A percentile compares a stretch with the other conserved stretches of the same genome.
phyloP scores from a whole-genome alignment of 2,113 vertebrate genomes.

The Trochalopteron elliotii region DNA sequence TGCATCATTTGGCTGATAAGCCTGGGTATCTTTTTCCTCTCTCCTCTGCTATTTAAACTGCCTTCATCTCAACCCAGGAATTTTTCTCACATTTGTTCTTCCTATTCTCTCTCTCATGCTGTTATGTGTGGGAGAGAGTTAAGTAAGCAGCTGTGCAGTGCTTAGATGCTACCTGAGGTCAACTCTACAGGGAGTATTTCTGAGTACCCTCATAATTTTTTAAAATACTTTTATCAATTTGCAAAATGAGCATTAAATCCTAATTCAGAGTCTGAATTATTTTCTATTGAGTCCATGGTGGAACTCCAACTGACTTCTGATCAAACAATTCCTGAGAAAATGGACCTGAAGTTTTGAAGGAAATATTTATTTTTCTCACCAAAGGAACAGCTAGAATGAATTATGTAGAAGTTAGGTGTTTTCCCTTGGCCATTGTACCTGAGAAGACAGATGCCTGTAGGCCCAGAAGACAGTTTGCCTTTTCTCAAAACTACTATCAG shows the following conservation, averaged over 20 bases:
- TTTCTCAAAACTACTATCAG: not conserved
- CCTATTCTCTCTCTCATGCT: not conserved
- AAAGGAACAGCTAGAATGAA: not conserved
- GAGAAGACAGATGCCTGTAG: not conserved
- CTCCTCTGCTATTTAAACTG: not conserved
- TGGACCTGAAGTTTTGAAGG: not conserved
- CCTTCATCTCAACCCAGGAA: not conserved
- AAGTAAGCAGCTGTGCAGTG: not conserved
- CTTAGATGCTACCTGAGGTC: not conserved
- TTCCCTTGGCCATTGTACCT: not conserved
- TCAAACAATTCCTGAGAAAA: not conserved
- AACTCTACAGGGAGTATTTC: not conserved
- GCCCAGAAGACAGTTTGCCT: not conserved
- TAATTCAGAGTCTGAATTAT: not conserved
- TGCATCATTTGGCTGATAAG: not conserved
- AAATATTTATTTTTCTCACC: not conserved
- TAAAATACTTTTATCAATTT: not conserved
- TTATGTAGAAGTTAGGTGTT: not conserved
- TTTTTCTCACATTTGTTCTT: not conserved
- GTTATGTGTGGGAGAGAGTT: not conserved
- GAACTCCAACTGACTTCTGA: not conserved
- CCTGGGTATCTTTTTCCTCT: not conserved
- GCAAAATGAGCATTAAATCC: not conserved
- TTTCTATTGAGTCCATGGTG: not conserved
- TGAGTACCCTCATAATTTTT: not conserved